A percentile compares a stretch with the other conserved stretches of the same genome.
phyloP scores from a whole-genome alignment of 2,113 vertebrate species.

The Ginglymostoma cirratum region DNA sequence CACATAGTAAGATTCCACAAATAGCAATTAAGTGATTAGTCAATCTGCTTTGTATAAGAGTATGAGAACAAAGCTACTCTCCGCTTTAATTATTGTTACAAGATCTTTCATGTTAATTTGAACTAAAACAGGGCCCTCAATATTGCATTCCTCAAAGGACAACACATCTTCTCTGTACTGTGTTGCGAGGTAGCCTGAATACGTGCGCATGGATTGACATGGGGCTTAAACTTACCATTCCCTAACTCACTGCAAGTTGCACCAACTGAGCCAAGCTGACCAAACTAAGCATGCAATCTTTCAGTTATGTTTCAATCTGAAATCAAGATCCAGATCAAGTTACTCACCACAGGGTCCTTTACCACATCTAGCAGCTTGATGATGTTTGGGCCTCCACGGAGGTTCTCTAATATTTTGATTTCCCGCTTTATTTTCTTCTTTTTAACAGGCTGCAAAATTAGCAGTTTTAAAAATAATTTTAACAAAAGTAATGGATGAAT shows the following conservation, averaged over 20 bases:
- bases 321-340: not conserved
- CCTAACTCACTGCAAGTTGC: not conserved
- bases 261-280: not conserved
- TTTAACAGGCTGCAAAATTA: slow-evolving; percentile 87
- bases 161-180: not conserved
- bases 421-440: slow-evolving; percentile 99
- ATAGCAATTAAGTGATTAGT: not conserved
- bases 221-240: not conserved
- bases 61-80: not conserved
- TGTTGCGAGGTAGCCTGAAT: too few relatives aligned
- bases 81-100: not conserved
- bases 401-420: slow-evolving; percentile 96
- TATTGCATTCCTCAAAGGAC: not conserved
- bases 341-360: slow-evolving; percentile 94
- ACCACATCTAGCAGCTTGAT: slow-evolving; percentile 95
- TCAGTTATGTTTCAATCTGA: not conserved
- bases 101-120: not conserved
- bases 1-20: not conserved
- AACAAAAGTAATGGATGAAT: not conserved
- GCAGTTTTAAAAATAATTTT: slow-evolving; percentile 31
- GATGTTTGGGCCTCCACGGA: slow-evolving; percentile 95
- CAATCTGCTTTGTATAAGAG: not conserved
- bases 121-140: not conserved
- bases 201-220: not conserved
- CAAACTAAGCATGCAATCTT: not conserved